Base-by-base conservation (phyloP, 2,113 vertebrate species). In the Nerophis lumbriciformis region DNA sequence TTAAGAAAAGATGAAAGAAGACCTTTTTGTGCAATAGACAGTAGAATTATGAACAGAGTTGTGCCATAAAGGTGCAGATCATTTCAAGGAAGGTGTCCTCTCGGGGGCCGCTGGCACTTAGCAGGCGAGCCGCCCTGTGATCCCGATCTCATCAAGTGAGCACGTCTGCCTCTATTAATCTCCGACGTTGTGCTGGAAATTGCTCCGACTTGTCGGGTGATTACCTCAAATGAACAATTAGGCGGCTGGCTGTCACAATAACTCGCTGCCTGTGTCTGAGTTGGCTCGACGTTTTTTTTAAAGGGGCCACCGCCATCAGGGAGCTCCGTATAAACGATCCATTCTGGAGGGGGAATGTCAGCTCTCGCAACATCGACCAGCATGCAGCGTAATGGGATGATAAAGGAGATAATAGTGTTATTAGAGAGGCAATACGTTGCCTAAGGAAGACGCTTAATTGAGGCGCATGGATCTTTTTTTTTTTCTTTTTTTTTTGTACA, bases 211-310 rank as follows among this genome's bases (percentile, higher is more conserved):
- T 82, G 82, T 81, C 77, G 82, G 76, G 81, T 83, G 84, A 88
- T 90, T 88, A 88, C 80, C 83, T 87, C 81, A 85, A 85, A 85
- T 88, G 85, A 87, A 83, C 87, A 90, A 88, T 88, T 88, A 88
- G 83, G 78, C 76, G 74, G 77, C 77, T 78, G 78, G 83, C 85
- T 84, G 85, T 84, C 82, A 83, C 82, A 85, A 87, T 87, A 87
- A 85, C 84, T 72, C 66, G 75, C 73, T 75, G 66, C 54, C 59
- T 51, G 58, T 64, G 75, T 62, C 56, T 59, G 62, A 80, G 84
- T 76, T 71, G 76, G 68, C 73, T 71, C 69, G 62, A 37, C 51
- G 48, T 51, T 57, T 82, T 85, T 83, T 85, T 79, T 81, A 82
- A 28, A 65, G 70, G 80, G 74, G 68, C 75, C 3, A 61, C 68